A percentile compares a stretch with the other conserved stretches of the same genome.
Evolutionary conservation across 2,888 invertebrate genomes (phyloP).

Genomic region (Cyclophora punctaria): DNA sequence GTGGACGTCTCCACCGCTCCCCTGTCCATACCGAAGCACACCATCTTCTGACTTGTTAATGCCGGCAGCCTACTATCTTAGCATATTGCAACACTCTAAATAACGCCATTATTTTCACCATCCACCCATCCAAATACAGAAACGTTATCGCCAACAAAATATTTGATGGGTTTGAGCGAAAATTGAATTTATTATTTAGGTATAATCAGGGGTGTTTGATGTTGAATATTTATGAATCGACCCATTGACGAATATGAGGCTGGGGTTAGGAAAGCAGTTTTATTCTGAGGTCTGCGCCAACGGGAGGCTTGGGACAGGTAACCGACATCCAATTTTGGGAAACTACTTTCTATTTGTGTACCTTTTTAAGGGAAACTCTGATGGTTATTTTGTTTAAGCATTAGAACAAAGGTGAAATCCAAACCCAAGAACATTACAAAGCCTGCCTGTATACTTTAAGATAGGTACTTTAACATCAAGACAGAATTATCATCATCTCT

Average conservation of each 20-base stretch:
- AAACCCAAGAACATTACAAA: slow-evolving; percentile 3
- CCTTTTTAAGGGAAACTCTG: neutral
- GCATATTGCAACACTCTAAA: slow-evolving; percentile 73
- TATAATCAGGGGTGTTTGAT: slow-evolving; percentile 43
- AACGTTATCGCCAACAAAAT: slow-evolving; percentile 59
- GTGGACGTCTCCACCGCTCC: slow-evolving; percentile 29
- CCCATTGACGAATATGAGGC: slow-evolving; percentile 47
- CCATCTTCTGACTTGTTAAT: slow-evolving; percentile 74
- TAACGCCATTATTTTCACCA: slow-evolving; percentile 66
- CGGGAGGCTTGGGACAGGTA: slow-evolving; percentile 20
- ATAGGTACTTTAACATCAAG: too few species aligned
- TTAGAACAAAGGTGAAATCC: too few species aligned
- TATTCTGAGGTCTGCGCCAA: slow-evolving; percentile 13
- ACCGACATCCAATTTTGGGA: slow-evolving; percentile 11
- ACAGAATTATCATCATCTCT: too few species aligned
- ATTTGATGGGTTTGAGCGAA: slow-evolving; percentile 60
- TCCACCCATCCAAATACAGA: slow-evolving; percentile 58
- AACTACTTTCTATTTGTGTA: slow-evolving; percentile 6
- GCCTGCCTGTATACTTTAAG: neutral
- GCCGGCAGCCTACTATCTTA: slow-evolving; percentile 70
- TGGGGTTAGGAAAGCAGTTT: slow-evolving; percentile 22
- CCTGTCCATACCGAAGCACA: slow-evolving; percentile 38
- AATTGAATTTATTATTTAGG: slow-evolving; percentile 72
- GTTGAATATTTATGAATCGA: slow-evolving; percentile 44
- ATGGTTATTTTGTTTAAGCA: slow-evolving; percentile 6